These are phyloP conservation scores for Drosophila baimaii DNA, from an alignment of 1,140 invertebrate species.

Conservation along the genomic window DNA sequence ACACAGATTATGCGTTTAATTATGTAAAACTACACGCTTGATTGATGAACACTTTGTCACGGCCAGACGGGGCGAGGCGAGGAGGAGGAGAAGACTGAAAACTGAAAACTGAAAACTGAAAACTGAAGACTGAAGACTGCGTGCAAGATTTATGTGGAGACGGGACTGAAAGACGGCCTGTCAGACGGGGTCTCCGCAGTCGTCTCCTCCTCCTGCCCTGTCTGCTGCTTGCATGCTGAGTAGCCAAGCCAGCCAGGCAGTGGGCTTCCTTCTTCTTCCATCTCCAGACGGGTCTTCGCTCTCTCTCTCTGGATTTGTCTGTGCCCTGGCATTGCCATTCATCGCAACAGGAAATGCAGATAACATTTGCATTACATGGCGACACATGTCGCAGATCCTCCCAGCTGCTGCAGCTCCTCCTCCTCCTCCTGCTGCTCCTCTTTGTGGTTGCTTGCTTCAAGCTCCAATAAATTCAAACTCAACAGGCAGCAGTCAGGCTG, in stretches of 20 bases:
- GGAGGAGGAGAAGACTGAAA: slow-evolving; percentile 17
- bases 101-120: slow-evolving; percentile 24
- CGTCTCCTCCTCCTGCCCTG: slow-evolving; percentile 33
- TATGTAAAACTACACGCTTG: slow-evolving; percentile 53
- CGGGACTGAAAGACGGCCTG: slow-evolving; percentile 34
- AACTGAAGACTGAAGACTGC: slow-evolving; percentile 32
- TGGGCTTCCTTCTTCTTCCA: slow-evolving; percentile 7
- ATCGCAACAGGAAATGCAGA: slow-evolving; percentile 76
- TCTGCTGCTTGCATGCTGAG: slow-evolving; percentile 58
- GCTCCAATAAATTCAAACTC: slow-evolving; percentile 52
- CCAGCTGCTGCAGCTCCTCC: slow-evolving; percentile 8
- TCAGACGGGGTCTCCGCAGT: slow-evolving; percentile 42
- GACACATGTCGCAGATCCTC: slow-evolving; percentile 56
- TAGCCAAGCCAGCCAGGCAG: neutral
- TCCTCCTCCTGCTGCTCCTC: neutral
- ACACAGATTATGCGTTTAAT: slow-evolving; percentile 54
- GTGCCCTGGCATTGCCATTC: slow-evolving; percentile 51
- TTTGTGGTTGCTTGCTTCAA: neutral
- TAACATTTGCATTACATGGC: slow-evolving; percentile 69
- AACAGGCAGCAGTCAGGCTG: slow-evolving; percentile 54
- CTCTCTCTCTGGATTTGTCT: neutral
- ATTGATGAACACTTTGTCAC: slow-evolving; percentile 52
- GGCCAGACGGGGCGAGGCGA: neutral
- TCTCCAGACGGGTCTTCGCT: slow-evolving; percentile 1
- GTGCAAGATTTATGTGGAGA: slow-evolving; percentile 55